Evolutionary conservation across 2,113 vertebrate genomes (phyloP), one percentile per base, ranked within the genome.

Genomic region (Colius striatus): DNA sequence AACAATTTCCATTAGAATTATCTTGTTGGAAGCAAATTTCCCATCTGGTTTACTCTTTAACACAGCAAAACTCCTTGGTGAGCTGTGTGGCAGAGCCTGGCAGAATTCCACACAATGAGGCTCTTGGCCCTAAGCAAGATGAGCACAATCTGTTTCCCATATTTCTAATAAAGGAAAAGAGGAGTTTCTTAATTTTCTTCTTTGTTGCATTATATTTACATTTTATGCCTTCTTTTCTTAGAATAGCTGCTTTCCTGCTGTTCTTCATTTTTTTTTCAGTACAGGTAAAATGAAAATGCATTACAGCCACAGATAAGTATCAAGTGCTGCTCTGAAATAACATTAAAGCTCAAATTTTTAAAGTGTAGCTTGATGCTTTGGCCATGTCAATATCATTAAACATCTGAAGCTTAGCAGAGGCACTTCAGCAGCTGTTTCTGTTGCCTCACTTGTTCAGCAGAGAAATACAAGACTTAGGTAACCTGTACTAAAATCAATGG

Each of bases 41-140:
- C 98, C 98, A 97, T 98, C 97, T 98, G 98, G 96, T 96, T 97
- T 95, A 92, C 77, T 97, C 89, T 92, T 89, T 95, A 89, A 63
- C 84, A 89, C 94, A 96, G 94, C 94, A 85, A 50, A 97, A 87
- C 84, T 98, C 92, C 91, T 57, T 50, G 94, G 96, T 94, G 97
- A 96, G 92, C 86, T 91, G 41, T 93, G 97, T 96, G 92, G 93
- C 50, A 9, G 87, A 95, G 30, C 95, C 96, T 97, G 97, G 97
- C 96, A 88, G 88, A 54, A 47, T 97, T 97, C 97, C 97, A 97
- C 7, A 36, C 84, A 36, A 58, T 48, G 76, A 51, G 80, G 60
- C 95, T 97, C 87, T 87, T 96, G 96, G 97, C 98, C 97, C 57
- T 77, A 61, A 97, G 97, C 97, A 96, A 96, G 93, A 97, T 61